phyloP scores from a whole-genome alignment of 2,888 invertebrate genomes.

The Hartigia nigra region DNA sequence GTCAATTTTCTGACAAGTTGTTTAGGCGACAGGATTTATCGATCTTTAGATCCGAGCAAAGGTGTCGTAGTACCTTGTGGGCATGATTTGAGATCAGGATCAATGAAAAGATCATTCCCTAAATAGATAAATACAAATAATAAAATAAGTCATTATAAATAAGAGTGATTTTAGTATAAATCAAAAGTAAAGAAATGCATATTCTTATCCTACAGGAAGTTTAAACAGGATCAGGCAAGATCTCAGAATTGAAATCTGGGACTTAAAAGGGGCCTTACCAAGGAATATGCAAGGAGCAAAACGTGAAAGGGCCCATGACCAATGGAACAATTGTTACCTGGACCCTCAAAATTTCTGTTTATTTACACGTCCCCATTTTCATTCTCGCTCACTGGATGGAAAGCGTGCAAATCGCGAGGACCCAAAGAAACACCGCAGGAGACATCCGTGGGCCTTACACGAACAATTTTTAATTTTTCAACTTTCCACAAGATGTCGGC shows the following conservation, averaged over 20 bases:
- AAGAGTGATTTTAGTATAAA: neutral
- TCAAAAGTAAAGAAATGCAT: neutral
- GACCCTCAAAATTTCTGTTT: neutral
- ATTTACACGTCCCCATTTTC: neutral
- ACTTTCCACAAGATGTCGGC: neutral
- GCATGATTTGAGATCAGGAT: neutral
- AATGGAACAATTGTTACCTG: neutral
- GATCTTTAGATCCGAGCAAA: neutral
- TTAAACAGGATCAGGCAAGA: neutral
- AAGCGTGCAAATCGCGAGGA: constrained; percentile 28
- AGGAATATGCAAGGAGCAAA: neutral
- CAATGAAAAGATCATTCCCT: neutral
- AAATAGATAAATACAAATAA: neutral
- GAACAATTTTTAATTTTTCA: constrained; percentile 5
- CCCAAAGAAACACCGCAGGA: constrained; percentile 13
- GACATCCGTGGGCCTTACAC: constrained; percentile 27
- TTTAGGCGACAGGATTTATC: constrained; percentile 31
- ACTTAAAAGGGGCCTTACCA: neutral
- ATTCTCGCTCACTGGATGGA: constrained; percentile 4
- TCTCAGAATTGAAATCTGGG: neutral
- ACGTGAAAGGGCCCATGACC: neutral
- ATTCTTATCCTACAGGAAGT: neutral
- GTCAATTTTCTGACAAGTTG: constrained; percentile 49
- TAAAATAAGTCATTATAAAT: neutral
- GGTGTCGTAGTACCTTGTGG: neutral